Evolutionary conservation across 1,140 invertebrate species (phyloP).

Genomic region (Zaprionus lachaisei): DNA sequence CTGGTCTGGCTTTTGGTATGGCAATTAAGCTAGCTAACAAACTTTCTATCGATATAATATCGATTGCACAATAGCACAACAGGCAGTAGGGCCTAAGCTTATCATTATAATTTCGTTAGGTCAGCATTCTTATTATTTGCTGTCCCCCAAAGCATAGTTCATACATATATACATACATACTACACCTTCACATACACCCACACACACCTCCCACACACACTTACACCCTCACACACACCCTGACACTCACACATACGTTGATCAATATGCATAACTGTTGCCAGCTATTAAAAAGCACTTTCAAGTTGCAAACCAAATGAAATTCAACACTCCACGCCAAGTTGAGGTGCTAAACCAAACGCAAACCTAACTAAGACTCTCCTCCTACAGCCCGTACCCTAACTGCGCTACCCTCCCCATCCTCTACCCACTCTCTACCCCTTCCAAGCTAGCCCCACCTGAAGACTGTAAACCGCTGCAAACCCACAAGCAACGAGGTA

Average conservation of each 20-base stretch:
- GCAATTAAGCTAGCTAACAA: no score
- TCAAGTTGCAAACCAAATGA: constrained; percentile 67
- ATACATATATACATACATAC: not conserved
- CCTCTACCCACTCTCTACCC: not conserved
- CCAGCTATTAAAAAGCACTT: constrained; percentile 76
- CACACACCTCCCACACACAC: not conserved
- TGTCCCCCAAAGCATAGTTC: no score
- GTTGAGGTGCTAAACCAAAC: constrained; percentile 54
- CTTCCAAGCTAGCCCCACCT: not conserved
- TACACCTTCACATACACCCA: not conserved
- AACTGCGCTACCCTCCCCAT: no score
- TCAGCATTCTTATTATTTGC: no score
- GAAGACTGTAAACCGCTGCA: constrained; percentile 1
- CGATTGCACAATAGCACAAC: no score
- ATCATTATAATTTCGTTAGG: no score
- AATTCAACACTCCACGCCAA: constrained; percentile 48
- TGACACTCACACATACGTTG: not conserved
- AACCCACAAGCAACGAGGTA: not conserved
- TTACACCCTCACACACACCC: not conserved
- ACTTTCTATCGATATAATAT: no score
- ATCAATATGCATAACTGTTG: constrained; percentile 53
- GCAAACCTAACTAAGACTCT: constrained; percentile 49
- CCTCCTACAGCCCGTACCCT: not conserved
- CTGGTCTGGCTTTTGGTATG: no score
- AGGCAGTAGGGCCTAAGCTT: no score